These are phyloP conservation scores for Palythoa grandiflora DNA, from an alignment of 92 coral and sea anemone species.

Conservation along the genomic window DNA sequence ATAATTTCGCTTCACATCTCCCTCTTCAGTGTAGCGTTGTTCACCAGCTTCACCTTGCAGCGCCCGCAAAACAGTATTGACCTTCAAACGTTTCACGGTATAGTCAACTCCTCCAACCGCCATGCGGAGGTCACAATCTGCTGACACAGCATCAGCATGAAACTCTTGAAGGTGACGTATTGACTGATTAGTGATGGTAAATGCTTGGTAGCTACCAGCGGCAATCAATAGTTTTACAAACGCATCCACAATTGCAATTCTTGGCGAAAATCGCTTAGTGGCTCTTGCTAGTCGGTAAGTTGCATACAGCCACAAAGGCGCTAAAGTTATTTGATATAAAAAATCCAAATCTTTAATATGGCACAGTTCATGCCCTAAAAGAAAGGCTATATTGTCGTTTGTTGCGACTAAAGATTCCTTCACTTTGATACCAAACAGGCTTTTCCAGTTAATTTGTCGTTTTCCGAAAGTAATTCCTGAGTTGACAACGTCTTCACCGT, in stretches of 20 bases:
- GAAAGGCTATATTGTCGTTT: conserved; percentile 86
- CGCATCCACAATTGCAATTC: conserved; percentile 59
- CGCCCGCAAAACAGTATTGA: conserved; percentile 71
- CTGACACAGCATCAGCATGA: conserved; percentile 84
- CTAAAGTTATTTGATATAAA: conserved; percentile 67
- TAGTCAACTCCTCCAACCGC: conserved; percentile 87
- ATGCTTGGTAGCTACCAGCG: conserved; percentile 72
- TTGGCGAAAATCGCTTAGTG: conserved; percentile 65
- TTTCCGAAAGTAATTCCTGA: conserved; percentile 76
- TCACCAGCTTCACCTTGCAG: conserved; percentile 73
- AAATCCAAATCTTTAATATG: conserved; percentile 79
- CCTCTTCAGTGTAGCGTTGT: conserved; percentile 70
- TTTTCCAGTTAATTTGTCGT: conserved; percentile 68
- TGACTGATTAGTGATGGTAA: conserved; percentile 53
- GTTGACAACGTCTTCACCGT: conserved; percentile 72
- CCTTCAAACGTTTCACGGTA: conserved; percentile 72
- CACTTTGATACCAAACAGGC: conserved; percentile 76
- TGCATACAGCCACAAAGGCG: conserved; percentile 85
- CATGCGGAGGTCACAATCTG: conserved; percentile 67
- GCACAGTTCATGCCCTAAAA: conserved; percentile 88
- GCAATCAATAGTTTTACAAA: conserved; percentile 68
- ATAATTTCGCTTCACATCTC: conserved; percentile 73
- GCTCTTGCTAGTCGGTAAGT: conserved; percentile 79
- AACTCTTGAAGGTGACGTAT: conserved; percentile 81
- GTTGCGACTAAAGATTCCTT: conserved; percentile 77